Evolutionary conservation across 2,113 vertebrate species (phyloP), one percentile per base, ranked within the genome.

Genomic region (Thomomys bottae): DNA sequence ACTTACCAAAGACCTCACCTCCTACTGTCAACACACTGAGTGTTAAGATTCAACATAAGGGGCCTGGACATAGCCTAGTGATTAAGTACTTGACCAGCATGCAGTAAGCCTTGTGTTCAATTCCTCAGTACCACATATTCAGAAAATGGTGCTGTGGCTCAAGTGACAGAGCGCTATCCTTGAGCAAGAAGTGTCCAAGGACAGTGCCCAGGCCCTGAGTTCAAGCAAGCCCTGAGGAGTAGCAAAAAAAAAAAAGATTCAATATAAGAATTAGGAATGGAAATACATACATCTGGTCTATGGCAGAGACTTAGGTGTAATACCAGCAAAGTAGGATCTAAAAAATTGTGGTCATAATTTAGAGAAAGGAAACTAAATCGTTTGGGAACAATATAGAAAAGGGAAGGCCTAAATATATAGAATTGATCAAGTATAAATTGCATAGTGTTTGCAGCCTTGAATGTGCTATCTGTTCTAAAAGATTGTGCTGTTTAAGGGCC

Each of bases 371-470:
- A 90, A 70, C 34, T 59, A 54, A 66, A 71, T 61, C 67, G 30
- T 21, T 81, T 92, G 34, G 38, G 11, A 90, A 66, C 34, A 78
- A 83, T 30, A 18, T 45, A 79, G 84, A 91, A 81, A 89, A 88
- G 86, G 57, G 23, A 78, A 94, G 34, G 1, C 57, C 38, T 11
- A 72, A 64, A 24, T 59, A 42, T 32, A n/a, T 64, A 42, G 94
- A 86, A 26, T 42, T 54, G 18, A 28, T 91, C n/a, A 87, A 85
- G 32, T 45, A 67, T 80, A 49, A 30, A 28, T 70, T 42, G 6
- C 34, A n/a, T 84, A 84, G 45, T 54, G 42, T n/a, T 84, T 30
- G 49, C 8, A 64, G 63, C 28, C 15, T 66, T 66, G 30, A 32
- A 28, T 11, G 14, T 66, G 30, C 28, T 32, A 32, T 64, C 40